These are phyloP conservation scores for Rattus rattus DNA, from an alignment of 2,113 vertebrate species.

Conservation along the genomic window DNA sequence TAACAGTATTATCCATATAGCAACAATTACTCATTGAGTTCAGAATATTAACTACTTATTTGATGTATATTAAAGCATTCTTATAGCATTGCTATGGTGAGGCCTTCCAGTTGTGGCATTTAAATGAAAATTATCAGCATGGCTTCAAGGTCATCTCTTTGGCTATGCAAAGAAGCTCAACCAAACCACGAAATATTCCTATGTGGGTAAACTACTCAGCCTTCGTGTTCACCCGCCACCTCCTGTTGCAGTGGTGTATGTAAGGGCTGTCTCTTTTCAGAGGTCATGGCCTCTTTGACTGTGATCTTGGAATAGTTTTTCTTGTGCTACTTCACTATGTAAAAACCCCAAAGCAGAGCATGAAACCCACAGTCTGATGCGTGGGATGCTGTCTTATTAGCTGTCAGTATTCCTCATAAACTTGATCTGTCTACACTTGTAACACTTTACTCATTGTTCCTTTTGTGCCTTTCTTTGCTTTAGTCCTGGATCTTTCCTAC, in stretches of 20 bases:
- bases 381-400: neutral
- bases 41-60: conserved; percentile 22
- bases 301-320: neutral
- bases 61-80: neutral
- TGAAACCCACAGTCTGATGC: neutral
- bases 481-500: neutral
- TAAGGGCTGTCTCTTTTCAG: neutral
- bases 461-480: neutral
- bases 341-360: neutral
- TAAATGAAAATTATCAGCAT: neutral
- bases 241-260: neutral
- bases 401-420: neutral
- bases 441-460: neutral
- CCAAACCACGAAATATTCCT: neutral
- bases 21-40: neutral
- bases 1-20: neutral
- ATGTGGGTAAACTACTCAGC: neutral
- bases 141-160: neutral
- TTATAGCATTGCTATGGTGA: neutral
- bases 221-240: neutral
- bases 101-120: neutral
- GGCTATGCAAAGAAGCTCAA: neutral
- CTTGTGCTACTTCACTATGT: neutral
- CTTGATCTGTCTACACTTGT: neutral
- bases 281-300: neutral